Base-by-base conservation (phyloP, 1,140 invertebrate species). In the Diorhabda elongata region DNA sequence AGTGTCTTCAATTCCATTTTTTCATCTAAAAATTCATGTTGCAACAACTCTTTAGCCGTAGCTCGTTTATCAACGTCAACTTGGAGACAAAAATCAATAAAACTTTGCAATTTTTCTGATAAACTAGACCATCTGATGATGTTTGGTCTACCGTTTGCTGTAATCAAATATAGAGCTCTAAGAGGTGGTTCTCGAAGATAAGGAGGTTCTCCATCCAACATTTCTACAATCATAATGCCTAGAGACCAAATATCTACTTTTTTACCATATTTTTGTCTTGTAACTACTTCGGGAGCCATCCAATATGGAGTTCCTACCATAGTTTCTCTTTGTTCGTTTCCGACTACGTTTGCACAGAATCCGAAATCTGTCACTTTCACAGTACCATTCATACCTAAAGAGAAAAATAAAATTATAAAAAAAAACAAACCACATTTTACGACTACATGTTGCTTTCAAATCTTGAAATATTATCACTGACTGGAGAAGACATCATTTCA, bases 301-400 rank as follows among this genome's bases (percentile, higher is more conserved):
- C 90, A 91, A 76, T 93, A 92, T 1, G 92, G 92, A 3, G 93
- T 95, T 7, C 93, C 93, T 59, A 98, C 96, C 93, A 99, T 96
- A 0, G 97, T 99, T 77, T 96, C 93, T 52, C 97, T 82, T 80
- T 98, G 98, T 78, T 97, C 96, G 76, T 98, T 94, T 42, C 91
- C 92, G 52, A 91, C 87, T 66, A 94, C 92, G 73, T 94, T 94
- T 70, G 95, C 88, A 85, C 97, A 99, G 82, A 99, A 99, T 41
- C 97, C 97, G 83, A 99, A 99, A 82, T 99, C 97, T 9, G 96
- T 99, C 1, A 98, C 91, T 88, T 99, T 99, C 0, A 99, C 96
- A 56, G 89, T 88, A 8, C 97, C 97, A 81, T 98, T 94, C 93
- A 98, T 96, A 57, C 96, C 96, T 52, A 52, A 44, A 52, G 2